Evolutionary conservation across 2,113 vertebrate genomes (phyloP), one percentile per base, ranked within the genome.

Genomic region (Pelvicachromis taeniatus): DNA sequence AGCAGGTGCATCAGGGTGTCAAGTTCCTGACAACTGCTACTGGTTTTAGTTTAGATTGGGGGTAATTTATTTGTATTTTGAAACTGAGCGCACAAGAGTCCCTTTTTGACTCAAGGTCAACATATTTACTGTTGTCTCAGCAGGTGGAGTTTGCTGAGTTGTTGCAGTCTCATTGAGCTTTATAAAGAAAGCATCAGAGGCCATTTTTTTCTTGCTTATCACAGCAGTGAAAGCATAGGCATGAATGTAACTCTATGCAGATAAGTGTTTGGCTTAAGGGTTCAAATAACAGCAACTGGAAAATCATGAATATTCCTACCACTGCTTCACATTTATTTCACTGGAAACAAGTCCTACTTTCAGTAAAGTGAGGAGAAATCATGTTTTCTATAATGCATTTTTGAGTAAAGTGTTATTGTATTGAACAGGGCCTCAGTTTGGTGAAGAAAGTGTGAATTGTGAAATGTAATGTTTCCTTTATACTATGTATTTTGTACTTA

Each of bases 1-100:
- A 90, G 87, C 92, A 91, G 86, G 85, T 92, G 87, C 84, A 31
- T 83, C 14, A 65, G 53, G 58, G 89, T 45, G 54, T 90, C 82
- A 63, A 54, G 81, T 90, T 89, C 70, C 90, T 80, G 19, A 79
- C 65, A 53, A 33, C 78, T 21, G 42, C 53, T 54, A 23, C 61
- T 77, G 82, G 48, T 65, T 87, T 85, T 48, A 59, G 33, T 29
- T 84, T 58, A 50, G 54, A 78, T 80, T 65, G 26, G 61, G 31
- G 17, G 79, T 54, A 29, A 19, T 89, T 73, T 13, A 16, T 80
- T 45, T 73, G 81, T 14, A 38, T 77, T 83, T n/a, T 35, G 33
- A 73, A 58, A 33, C 19, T 21, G 35, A 54, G 13, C 12, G 7
- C 21, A 29, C 23, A 0, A 73, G 16, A 73, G 23, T 50, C 58